Base-by-base conservation (phyloP, 2,113 vertebrate genomes). In the Pygoscelis adeliae region DNA sequence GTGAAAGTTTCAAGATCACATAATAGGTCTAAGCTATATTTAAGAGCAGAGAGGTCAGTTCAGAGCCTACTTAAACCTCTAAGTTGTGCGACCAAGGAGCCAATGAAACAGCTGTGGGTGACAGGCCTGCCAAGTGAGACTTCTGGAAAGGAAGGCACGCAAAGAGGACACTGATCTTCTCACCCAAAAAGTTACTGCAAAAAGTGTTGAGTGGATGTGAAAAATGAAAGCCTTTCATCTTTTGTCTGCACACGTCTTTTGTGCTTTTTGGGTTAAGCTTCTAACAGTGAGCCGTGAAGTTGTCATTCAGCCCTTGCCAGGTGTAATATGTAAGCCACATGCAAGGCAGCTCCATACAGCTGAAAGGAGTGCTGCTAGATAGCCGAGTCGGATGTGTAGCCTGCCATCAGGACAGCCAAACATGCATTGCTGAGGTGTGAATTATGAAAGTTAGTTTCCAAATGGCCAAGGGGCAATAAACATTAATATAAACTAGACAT, bases 21-120 rank as follows among this genome's bases (percentile, higher is more conserved):
- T 4, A 98, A 83, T 98, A 98, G 94, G 98, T 98, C n/a, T 97
- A 98, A 63, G 98, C 98, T 92, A 89, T 97, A 67, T 97, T 99
- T 52, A 99, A 99, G 98, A 98, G 78, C 95, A 98, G 98, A 7
- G 98, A 99, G 86, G 72, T 99, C 88, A 96, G 34, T 83, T 99
- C 98, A 94, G 98, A 98, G 78, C 86, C 49, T 76, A 52, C 78
- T 87, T 93, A 76, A 76, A 40, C 70, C 30, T 47, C 29, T 15
- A 63, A 71, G n/a, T 26, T 0, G 0, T 52, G 47, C 1, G 2
- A 71, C 11, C 16, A 96, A 98, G 71, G 98, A 99, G 90, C 98
- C 7, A 97, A 98, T 3, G 98, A 99, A 97, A 98, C 93, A 71
- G 98, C 98, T 2, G 98, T 98, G 8, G 98, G 98, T 46, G 98